phyloP scores from a whole-genome alignment of 2,888 invertebrate species.

The Pecten maximus region DNA sequence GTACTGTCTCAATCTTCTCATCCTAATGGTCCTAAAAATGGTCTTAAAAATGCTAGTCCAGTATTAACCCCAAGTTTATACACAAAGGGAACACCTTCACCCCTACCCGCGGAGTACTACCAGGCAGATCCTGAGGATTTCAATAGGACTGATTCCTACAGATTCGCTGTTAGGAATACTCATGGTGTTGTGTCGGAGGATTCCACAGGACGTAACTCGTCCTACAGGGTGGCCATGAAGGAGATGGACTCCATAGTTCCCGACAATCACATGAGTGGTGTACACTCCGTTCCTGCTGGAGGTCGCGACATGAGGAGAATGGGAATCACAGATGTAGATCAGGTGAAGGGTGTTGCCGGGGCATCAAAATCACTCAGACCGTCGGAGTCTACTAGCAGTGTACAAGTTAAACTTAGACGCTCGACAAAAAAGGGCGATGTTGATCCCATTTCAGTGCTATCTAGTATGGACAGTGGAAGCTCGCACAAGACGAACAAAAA shows the following conservation, averaged over 20 bases:
- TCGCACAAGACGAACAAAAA: constrained; percentile 65
- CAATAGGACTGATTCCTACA: constrained; percentile 74
- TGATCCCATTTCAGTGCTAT: constrained; percentile 64
- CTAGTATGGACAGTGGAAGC: constrained; percentile 59
- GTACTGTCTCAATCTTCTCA: constrained; percentile 39
- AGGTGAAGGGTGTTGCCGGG: constrained; percentile 63
- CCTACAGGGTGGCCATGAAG: constrained; percentile 70
- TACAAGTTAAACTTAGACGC: neutral
- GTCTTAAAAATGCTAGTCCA: constrained; percentile 16
- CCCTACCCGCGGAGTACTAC: neutral
- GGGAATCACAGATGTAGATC: constrained; percentile 77
- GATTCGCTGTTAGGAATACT: constrained; percentile 72
- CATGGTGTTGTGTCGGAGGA: constrained; percentile 63
- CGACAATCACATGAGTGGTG: constrained; percentile 60
- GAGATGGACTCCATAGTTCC: constrained; percentile 56
- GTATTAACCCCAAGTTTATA: constrained; percentile 23
- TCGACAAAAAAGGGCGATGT: constrained; percentile 55
- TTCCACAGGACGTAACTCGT: constrained; percentile 61
- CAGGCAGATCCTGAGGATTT: constrained; percentile 55
- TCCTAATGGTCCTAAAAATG: constrained; percentile 44
- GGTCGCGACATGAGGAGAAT: constrained; percentile 69
- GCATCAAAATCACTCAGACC: constrained; percentile 7
- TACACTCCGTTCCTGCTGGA: constrained; percentile 52
- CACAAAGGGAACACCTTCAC: neutral
- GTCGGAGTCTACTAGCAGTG: neutral